These are phyloP conservation scores for Brachypodius melanocephalos DNA, from an alignment of 2,113 vertebrate genomes.

Conservation along the genomic window DNA sequence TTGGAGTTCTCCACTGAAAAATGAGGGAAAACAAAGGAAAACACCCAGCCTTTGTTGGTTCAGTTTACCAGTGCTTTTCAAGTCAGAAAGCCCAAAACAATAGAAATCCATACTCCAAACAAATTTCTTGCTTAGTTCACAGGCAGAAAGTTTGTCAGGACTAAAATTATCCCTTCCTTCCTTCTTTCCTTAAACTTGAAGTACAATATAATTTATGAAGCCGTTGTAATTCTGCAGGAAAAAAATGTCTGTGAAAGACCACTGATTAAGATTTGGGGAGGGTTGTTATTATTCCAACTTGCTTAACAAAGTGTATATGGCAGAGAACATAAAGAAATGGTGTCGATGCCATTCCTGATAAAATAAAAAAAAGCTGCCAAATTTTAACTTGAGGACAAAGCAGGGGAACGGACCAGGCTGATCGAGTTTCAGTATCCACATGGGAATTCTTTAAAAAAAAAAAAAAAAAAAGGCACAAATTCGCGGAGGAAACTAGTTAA, in stretches of 20 bases:
- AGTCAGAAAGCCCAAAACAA: not conserved
- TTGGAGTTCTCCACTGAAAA: not conserved
- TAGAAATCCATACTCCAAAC: not conserved
- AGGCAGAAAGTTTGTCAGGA: not conserved
- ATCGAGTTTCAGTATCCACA: not conserved
- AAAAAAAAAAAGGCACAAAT: not conserved
- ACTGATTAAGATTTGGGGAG: not conserved
- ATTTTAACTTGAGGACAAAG: rapidly evolving
- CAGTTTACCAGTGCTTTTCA: not conserved
- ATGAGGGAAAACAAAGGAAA: not conserved
- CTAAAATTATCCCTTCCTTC: not conserved
- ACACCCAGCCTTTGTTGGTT: not conserved
- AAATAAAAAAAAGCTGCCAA: not conserved
- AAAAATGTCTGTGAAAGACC: rapidly evolving
- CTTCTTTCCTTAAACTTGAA: not conserved
- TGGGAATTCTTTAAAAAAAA: not conserved
- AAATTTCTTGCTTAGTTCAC: not conserved
- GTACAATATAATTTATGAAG: not conserved
- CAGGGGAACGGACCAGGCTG: rapidly evolving
- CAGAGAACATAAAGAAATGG: not conserved
- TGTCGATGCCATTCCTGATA: not conserved
- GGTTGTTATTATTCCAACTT: not conserved
- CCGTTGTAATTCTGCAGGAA: rapidly evolving
- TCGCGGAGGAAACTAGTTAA: constrained; percentile 14
- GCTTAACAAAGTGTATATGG: not conserved